phyloP scores from a whole-genome alignment of 2,113 vertebrate species.

The Puma concolor region DNA sequence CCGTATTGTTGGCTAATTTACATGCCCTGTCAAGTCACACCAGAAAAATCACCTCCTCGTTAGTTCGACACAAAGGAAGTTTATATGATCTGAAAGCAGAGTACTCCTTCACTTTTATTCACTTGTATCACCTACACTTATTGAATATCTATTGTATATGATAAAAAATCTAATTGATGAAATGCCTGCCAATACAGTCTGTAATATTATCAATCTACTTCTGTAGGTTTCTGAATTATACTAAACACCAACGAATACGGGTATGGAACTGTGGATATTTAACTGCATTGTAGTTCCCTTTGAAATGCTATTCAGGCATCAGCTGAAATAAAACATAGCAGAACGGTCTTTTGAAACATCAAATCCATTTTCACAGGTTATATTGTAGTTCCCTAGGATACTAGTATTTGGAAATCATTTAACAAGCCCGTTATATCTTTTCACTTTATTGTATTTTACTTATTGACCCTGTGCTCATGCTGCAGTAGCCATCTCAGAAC shows the following conservation, averaged over 20 bases:
- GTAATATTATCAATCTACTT: neutral
- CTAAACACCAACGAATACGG: neutral
- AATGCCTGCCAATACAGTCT: neutral
- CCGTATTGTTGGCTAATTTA: conserved; percentile 46
- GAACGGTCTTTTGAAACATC: conserved; percentile 24
- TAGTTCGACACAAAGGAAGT: conserved; percentile 49
- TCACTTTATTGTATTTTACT: neutral
- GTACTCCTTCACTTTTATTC: conserved; percentile 1
- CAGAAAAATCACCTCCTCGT: conserved; percentile 55
- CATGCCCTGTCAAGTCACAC: neutral
- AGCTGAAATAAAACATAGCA: conserved; percentile 16
- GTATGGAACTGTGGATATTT: conserved; percentile 1
- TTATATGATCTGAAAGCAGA: neutral
- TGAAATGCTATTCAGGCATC: conserved; percentile 16
- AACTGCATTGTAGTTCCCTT: conserved; percentile 24
- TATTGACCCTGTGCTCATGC: neutral
- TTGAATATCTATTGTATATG: conserved; percentile 62
- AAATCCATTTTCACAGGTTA: conserved; percentile 1
- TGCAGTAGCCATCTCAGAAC: neutral
- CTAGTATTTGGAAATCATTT: conserved; percentile 7
- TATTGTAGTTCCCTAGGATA: neutral
- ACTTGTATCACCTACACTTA: conserved; percentile 36
- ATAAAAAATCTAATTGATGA: conserved; percentile 67
- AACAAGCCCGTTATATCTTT: neutral
- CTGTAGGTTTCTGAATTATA: neutral